phyloP scores from a whole-genome alignment of 2,797 vertebrate genomes.

The Squalus acanthias region DNA sequence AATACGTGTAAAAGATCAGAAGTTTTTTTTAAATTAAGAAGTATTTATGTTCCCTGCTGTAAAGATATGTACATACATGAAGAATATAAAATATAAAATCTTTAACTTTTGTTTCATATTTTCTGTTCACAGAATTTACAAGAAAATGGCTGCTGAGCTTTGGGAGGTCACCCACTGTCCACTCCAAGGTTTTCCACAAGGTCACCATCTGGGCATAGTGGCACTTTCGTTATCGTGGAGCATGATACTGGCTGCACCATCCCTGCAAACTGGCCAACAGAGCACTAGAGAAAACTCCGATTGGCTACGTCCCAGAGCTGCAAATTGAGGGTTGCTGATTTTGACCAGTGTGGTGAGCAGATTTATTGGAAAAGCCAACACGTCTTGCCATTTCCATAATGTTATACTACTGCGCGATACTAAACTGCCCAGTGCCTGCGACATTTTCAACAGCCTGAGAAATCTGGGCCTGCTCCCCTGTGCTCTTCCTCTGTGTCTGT shows the following conservation, averaged over 20 bases:
- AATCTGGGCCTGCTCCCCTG: not conserved
- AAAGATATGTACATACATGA: not conserved
- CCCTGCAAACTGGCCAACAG: not conserved
- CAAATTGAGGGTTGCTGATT: not conserved
- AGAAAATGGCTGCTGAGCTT: not conserved
- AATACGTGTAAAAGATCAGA: not conserved
- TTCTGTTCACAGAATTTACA: not conserved
- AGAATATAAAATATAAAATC: not conserved
- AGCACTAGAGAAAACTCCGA: not conserved
- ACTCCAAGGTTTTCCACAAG: not conserved
- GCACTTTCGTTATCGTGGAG: not conserved
- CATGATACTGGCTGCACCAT: not conserved
- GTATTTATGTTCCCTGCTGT: not conserved
- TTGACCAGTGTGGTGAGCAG: not conserved
- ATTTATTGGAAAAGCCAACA: not conserved
- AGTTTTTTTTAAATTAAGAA: not conserved
- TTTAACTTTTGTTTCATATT: not conserved
- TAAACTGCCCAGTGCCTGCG: not conserved
- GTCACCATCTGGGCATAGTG: not conserved
- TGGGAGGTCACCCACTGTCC: not conserved
- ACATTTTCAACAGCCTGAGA: not conserved
- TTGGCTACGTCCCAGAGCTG: not conserved
- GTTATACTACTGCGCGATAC: not conserved
- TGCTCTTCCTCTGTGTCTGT: not conserved
- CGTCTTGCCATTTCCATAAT: not conserved